Evolutionary conservation across 2,113 vertebrate species (phyloP).

Genomic region (Acanthochromis polyacanthus): DNA sequence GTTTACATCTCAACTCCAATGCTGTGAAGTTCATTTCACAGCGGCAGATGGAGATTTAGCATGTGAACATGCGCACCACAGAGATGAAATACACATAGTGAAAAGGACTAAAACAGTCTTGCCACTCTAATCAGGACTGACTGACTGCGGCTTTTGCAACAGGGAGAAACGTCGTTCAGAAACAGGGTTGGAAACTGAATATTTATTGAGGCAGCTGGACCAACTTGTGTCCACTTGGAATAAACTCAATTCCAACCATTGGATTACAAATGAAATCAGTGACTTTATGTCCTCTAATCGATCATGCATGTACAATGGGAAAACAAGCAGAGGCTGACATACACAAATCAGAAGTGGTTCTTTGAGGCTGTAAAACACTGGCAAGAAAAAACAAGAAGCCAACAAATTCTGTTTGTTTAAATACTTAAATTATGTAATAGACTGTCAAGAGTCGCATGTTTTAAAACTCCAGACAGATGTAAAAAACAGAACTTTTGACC

Average conservation of each 20-base stretch:
- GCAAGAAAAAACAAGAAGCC: background rate
- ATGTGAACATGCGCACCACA: slow-evolving; percentile 70
- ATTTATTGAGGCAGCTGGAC: slow-evolving; percentile 13
- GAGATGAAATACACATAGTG: slow-evolving; percentile 75
- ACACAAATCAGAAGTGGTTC: background rate
- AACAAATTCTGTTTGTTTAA: slow-evolving; percentile 42
- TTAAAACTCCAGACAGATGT: slow-evolving; percentile 67
- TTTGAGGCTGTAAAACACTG: background rate
- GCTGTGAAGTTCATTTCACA: slow-evolving; percentile 82
- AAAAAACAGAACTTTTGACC: slow-evolving; percentile 71
- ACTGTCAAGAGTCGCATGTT: slow-evolving; percentile 51
- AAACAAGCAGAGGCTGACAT: slow-evolving; percentile 17
- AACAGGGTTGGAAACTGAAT: slow-evolving; percentile 41
- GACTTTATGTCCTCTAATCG: slow-evolving; percentile 1
- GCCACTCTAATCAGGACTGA: slow-evolving; percentile 57
- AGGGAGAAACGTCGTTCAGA: slow-evolving; percentile 25
- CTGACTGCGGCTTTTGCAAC: slow-evolving; percentile 36
- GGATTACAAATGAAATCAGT: slow-evolving; percentile 33
- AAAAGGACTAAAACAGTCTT: slow-evolving; percentile 66
- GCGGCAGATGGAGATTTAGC: slow-evolving; percentile 81
- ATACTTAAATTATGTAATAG: slow-evolving; percentile 62
- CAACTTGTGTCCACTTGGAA: slow-evolving; percentile 3
- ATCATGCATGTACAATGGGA: background rate
- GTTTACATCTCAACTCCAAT: slow-evolving; percentile 82
- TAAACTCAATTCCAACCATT: slow-evolving; percentile 22